These are phyloP conservation scores for Labrus mixtus DNA, from an alignment of 2,113 vertebrate genomes.

Conservation along the genomic window DNA sequence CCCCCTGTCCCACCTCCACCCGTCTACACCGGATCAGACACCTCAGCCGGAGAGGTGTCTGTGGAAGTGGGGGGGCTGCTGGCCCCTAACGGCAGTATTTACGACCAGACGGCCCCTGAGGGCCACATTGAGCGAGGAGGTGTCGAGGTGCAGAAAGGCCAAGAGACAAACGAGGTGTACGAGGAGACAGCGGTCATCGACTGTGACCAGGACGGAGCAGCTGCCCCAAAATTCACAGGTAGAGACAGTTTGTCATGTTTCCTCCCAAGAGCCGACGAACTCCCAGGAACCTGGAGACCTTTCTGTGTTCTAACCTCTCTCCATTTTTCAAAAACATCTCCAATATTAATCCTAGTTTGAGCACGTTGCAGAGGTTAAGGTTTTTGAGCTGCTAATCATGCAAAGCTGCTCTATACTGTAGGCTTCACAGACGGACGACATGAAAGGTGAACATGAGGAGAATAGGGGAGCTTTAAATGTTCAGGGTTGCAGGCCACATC, in stretches of 20 bases:
- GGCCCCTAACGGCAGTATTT: constrained; percentile 85
- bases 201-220: constrained; percentile 84
- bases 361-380: too few relatives aligned
- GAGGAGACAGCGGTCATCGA: constrained; percentile 84
- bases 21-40: constrained; percentile 87
- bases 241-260: not conserved
- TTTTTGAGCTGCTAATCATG: too few relatives aligned
- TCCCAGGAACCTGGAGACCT: too few relatives aligned
- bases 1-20: constrained; percentile 83
- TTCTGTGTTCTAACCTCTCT: too few relatives aligned
- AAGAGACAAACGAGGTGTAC: constrained; percentile 95
- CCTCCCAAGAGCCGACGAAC: too few relatives aligned
- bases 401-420: too few relatives aligned
- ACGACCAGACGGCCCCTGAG: constrained; percentile 75
- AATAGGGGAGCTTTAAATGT: too few relatives aligned
- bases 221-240: constrained; percentile 85
- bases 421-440: too few relatives aligned
- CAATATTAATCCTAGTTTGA: too few relatives aligned
- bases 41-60: constrained; percentile 75
- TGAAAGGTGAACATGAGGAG: too few relatives aligned
- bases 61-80: constrained; percentile 75
- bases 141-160: constrained; percentile 82
- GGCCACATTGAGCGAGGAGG: constrained; percentile 76
- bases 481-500: too few relatives aligned
- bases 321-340: too few relatives aligned